phyloP scores from a whole-genome alignment of 2,113 vertebrate species.

The Marcusenius ussheri region DNA sequence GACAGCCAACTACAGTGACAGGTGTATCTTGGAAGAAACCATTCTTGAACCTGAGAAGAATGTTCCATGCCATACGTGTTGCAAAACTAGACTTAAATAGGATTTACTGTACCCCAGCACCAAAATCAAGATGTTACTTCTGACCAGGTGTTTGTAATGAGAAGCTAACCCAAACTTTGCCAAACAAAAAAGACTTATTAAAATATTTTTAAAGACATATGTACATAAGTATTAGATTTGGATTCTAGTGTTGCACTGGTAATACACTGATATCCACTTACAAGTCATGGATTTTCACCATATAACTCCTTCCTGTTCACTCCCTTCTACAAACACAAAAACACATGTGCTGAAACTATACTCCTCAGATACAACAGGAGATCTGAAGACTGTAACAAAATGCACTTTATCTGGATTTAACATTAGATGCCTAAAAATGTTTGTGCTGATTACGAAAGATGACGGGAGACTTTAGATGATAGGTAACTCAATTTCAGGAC shows the following conservation, averaged over 20 bases:
- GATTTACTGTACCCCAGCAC: neutral
- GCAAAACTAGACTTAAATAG: neutral
- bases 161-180: neutral
- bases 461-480: neutral
- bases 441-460: neutral
- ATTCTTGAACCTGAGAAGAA: neutral
- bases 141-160: neutral
- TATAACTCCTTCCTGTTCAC: neutral
- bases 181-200: neutral
- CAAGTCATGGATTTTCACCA: neutral
- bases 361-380: neutral
- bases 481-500: neutral
- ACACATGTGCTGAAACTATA: neutral
- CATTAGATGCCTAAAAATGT: neutral
- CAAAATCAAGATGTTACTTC: neutral
- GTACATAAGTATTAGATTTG: neutral
- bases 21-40: neutral
- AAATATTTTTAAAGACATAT: neutral
- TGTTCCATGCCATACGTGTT: neutral
- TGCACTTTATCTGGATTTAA: neutral
- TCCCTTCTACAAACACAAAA: neutral
- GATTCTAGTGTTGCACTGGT: neutral
- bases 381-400: constrained; percentile 9
- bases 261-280: neutral
- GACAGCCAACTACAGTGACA: neutral